Conservation (phyloP, 2,888 invertebrate genomes). For the Lacanobia wlatinum region DNA sequence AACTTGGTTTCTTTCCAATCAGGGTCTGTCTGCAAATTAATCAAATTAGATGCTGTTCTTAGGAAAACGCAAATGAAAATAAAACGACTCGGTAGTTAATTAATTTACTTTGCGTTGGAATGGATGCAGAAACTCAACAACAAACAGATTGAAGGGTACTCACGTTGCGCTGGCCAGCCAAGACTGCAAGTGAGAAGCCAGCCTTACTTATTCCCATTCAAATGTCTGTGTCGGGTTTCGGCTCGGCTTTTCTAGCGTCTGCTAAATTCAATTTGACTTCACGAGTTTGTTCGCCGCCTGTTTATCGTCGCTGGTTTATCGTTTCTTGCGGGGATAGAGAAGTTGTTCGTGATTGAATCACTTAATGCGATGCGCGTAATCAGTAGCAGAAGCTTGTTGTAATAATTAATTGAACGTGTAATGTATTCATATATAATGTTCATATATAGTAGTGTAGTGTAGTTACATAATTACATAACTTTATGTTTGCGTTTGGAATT, state of each 20-base stretch:
- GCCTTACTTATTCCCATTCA: slow-evolving; percentile 29
- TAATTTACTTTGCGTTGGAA: slow-evolving; percentile 16
- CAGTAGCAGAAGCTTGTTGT: slow-evolving; percentile 25
- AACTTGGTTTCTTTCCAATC: slow-evolving; percentile 1
- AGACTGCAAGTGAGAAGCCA: slow-evolving; percentile 14
- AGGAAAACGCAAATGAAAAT: slow-evolving; percentile 17
- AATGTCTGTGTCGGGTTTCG: slow-evolving; percentile 33
- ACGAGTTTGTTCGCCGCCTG: slow-evolving; percentile 42
- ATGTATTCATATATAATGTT: slow-evolving; percentile 8
- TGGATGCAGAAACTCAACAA: slow-evolving; percentile 15
- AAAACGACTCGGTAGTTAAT: slow-evolving; percentile 32
- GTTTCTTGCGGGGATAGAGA: slow-evolving; percentile 10
- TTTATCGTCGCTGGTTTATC: slow-evolving; percentile 38
- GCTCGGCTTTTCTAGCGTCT: slow-evolving; percentile 29
- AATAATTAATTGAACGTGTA: slow-evolving; percentile 20
- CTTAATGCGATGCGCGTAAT: slow-evolving; percentile 32
- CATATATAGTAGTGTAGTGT: too few relatives aligned
- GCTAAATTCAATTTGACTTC: slow-evolving; percentile 54
- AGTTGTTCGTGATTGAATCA: slow-evolving; percentile 45
- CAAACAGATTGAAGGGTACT: slow-evolving; percentile 16
- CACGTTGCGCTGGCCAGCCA: not conserved
- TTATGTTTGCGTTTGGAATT: slow-evolving; percentile 7
- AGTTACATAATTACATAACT: slow-evolving; percentile 5
- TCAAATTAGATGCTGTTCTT: slow-evolving; percentile 32
- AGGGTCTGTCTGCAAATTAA: slow-evolving; percentile 22